Base-by-base conservation (phyloP, 2,797 vertebrate species). In the Notolabrus celidotus region DNA sequence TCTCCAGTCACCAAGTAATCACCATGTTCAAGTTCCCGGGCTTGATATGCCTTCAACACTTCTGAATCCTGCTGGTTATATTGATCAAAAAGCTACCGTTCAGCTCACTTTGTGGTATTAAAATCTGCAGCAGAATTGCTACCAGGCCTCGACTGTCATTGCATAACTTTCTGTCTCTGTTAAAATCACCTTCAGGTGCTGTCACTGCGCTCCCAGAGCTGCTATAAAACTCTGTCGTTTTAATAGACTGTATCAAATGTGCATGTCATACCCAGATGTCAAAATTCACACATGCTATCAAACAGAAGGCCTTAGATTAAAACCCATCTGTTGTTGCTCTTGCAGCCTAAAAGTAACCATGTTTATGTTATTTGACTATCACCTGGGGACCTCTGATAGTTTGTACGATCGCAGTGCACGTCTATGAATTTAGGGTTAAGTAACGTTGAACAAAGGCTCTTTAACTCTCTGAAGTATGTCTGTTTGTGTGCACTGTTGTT, bases 361-460 rank as follows among this genome's bases (percentile, higher is more conserved):
- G 10, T 36, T 31, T 36, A 36, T 34, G 34, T 4, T 12, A 12
- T 3, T 36, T 36, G 34, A 36, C 36, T 31, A 5, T 31, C 4
- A 31, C 29, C 7, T 31, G 31, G 31, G 7, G 29, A 4, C 25
- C 25, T 27, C 25, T 27, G 5, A 5, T 27, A 3, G 25, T 27
- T 27, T 25, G 27, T 5, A 27, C 27, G 27, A 27, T n/a, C n/a
- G n/a, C n/a, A n/a, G n/a, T n/a, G n/a, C n/a, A n/a, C 27, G 25
- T 27, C 25, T 3, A 5, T 27, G 25, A 83, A 60, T 17, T 62
- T 63, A 10, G 49, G 43, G 33, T 83, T 79, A 84, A 83, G 86
- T 85, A 85, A 79, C 63, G 51, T 64, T 54, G 53, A 43, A 17
- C 55, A 73, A 71, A 76, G 59, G 52, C 81, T 78, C 61, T 69